phyloP scores from a whole-genome alignment of 2,888 invertebrate genomes.

The Caenorhabditis macrosperma region DNA sequence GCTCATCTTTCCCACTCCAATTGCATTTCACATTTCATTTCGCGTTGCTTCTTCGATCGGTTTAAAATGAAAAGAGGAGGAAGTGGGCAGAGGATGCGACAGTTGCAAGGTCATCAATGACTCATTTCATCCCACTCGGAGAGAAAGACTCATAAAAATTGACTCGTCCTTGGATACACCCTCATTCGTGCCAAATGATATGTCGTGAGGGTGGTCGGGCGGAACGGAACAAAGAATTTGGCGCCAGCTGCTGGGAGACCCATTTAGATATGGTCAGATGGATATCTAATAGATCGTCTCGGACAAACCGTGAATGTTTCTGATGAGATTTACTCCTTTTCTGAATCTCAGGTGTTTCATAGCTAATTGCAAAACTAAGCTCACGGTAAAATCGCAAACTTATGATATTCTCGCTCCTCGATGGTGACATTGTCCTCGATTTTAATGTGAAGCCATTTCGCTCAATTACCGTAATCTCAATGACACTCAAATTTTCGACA shows the following conservation, averaged over 20 bases:
- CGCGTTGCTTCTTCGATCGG: no score
- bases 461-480: conserved; percentile 5
- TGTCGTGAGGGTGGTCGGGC: neutral
- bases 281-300: conserved; percentile 1
- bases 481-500: conserved; percentile 1
- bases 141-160: conserved; percentile 22
- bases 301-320: neutral
- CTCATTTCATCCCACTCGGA: conserved; percentile 28
- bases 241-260: conserved; percentile 8
- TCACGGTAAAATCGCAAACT: neutral
- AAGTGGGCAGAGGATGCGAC: conserved; percentile 2
- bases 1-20: conserved; percentile 15
- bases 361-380: neutral
- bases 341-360: neutral
- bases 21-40: conserved; percentile 11
- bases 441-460: neutral
- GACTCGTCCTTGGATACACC: conserved; percentile 30
- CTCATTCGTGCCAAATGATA: conserved; percentile 2
- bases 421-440: neutral
- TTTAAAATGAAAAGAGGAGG: neutral
- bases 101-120: conserved; percentile 44
- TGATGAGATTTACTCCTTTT: neutral
- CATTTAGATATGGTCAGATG: conserved; percentile 9
- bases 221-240: conserved; percentile 10
- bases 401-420: neutral